Evolutionary conservation across 2,113 vertebrate species (phyloP), one percentile per base, ranked within the genome.

Genomic region (Marmota monax): DNA sequence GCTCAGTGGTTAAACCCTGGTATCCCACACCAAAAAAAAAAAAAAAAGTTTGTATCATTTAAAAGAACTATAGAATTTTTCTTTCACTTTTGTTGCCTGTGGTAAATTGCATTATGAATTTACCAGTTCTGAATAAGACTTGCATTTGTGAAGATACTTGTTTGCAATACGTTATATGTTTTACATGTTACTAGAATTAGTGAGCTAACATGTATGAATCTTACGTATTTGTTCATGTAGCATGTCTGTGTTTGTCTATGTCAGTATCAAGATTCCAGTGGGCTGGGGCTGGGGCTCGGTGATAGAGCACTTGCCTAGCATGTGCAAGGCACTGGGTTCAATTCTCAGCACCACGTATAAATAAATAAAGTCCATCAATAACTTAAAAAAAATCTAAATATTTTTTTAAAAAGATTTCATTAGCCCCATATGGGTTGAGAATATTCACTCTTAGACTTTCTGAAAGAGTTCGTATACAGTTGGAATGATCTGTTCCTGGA

Each of bases 91-190:
- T 12, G 93, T 87, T 90, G 74, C 51, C 34, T 88, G 1, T 82
- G 34, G 27, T 76, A 51, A 94, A 42, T 93, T 88, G 63, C 45
- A 77, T 56, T 83, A 37, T 78, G 80, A 80, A 72, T 80, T 72
- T 84, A 4, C 34, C 11, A 63, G 11, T 87, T 84, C 70, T 88
- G 32, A 89, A 22, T n/a, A 53, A 74, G 76, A 78, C 27, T 70
- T 94, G 12, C 4, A 27, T 82, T 88, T 88, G 77, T 94, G 13
- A 83, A 29, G 32, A 11, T 63, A 23, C 7, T 1, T 87, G 72
- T 12, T 85, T 34, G 25, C 70, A 63, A 65, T 25, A 63, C 69
- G 58, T 92, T 83, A 23, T 61, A 10, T 74, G 79, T 93, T 85
- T 84, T 39, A 27, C 1, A 1, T 56, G 34, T 51, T 78, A 20